Evolutionary conservation across 2,113 vertebrate species (phyloP).

Genomic region (Dicentrarchus labrax): DNA sequence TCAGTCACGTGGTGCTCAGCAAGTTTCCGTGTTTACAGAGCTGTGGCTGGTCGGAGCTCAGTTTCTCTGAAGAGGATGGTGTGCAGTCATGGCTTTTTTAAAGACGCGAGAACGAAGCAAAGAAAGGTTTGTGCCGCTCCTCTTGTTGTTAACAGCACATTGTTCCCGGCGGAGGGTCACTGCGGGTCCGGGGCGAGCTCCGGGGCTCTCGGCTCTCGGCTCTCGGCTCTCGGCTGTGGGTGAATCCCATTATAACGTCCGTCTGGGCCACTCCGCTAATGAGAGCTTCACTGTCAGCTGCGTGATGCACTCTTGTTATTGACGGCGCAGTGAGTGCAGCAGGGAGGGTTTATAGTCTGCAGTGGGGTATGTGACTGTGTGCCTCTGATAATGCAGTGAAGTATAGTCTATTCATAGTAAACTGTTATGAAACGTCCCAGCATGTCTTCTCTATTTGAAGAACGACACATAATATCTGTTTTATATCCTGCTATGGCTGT

Average conservation of each 20-base stretch:
- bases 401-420: neutral
- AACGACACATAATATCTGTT: neutral
- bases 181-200: too few species aligned
- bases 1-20: conserved; percentile 66
- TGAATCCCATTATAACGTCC: neutral
- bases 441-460: neutral
- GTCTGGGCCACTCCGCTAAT: conserved; percentile 27
- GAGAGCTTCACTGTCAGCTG: conserved; percentile 39
- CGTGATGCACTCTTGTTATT: neutral
- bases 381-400: neutral
- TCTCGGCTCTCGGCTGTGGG: neutral
- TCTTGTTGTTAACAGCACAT: accelerated
- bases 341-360: too few species aligned
- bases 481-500: neutral
- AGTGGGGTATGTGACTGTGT: neutral
- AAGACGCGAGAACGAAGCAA: conserved; percentile 73
- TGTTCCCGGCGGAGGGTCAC: neutral
- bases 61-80: conserved; percentile 41
- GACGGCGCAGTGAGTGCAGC: neutral
- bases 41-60: conserved; percentile 1
- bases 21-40: conserved; percentile 77
- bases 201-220: neutral
- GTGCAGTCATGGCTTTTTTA: conserved; percentile 80
- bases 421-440: neutral
- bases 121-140: conserved; percentile 74